Percentiles rank a stretch among this genome's conserved stretches.
Conservation (phyloP, 2,797 vertebrate species). For the Sebastiscus tertius region DNA sequence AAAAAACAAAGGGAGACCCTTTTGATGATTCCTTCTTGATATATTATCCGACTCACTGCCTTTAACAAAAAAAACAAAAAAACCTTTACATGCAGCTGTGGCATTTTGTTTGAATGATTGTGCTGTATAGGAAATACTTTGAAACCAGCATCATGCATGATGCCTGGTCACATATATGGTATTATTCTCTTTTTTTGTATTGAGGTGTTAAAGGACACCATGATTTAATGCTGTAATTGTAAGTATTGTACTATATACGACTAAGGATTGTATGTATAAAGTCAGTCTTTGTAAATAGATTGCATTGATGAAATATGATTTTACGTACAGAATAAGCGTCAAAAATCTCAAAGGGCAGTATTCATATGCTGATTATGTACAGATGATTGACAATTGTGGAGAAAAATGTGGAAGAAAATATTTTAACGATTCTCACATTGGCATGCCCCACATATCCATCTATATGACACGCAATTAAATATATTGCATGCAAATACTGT, state of each 20-base stretch:
- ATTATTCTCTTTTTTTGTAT: constrained; percentile 44
- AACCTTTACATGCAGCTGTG: constrained; percentile 58
- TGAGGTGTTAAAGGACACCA: constrained; percentile 28
- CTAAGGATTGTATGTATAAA: constrained; percentile 56
- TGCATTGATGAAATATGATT: constrained; percentile 40
- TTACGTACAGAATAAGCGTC: constrained; percentile 9
- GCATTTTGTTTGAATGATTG: constrained; percentile 42
- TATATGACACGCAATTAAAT: background rate
- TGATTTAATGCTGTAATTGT: constrained; percentile 51
- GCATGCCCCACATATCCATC: background rate
- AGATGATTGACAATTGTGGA: background rate
- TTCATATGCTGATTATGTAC: constrained; percentile 12
- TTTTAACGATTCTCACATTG: background rate
- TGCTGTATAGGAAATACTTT: constrained; percentile 30
- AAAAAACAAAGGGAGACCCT: constrained; percentile 60
- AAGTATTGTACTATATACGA: constrained; percentile 69
- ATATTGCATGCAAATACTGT: background rate
- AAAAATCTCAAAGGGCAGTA: constrained; percentile 23
- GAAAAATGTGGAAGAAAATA: background rate
- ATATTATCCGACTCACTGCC: constrained; percentile 71
- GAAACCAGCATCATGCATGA: constrained; percentile 39
- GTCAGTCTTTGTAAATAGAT: constrained; percentile 61
- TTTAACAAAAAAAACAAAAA: constrained; percentile 56
- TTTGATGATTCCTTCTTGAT: constrained; percentile 83
- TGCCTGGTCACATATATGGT: constrained; percentile 31